Base-by-base conservation (phyloP, 2,888 invertebrate species). In the Athalia rosae region DNA sequence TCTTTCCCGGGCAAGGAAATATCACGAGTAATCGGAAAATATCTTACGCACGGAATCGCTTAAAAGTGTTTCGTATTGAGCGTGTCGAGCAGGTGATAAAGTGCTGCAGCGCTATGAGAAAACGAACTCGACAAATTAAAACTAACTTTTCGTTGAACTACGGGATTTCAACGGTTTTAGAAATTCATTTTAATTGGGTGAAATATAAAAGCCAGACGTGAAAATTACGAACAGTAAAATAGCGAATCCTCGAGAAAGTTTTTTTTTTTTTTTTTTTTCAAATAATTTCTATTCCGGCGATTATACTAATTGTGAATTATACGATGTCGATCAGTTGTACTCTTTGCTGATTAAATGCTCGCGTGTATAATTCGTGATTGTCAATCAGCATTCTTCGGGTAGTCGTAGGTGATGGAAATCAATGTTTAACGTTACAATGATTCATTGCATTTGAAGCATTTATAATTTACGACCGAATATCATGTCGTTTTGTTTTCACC, bases 391-490 rank as follows among this genome's bases (percentile, higher is more conserved):
- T 74, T 74, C 74, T 61, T 74, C n/a, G 74, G 61, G 47, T 13
- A 61, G 74, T 61, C 45, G 59, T 74, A 74, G 74, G 74, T 74
- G 74, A 61, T 74, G 62, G 74, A 74, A 74, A 74, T 74, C 74
- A 74, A 74, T 74, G 74, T 74, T 74, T 74, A 74, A 74, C 74
- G 74, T 74, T 74, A 61, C 61, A 74, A 48, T 74, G 61, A 74
- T 74, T 74, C 74, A 74, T 74, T 74, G 48, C 47, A 45, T 43
- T 58, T 58, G 74, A 47, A 74, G 76, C 78, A 78, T 81, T 79
- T 66, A 50, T 82, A 82, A 83, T 82, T 83, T 81, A 83, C 78
- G 82, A 82, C 73, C 81, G 61, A 28, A 61, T 48, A 48, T 48
- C 11, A 15, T 11, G 61, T 74, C 50, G 28, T 74, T 62, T 74